These are phyloP conservation scores for Drosophila teissieri DNA, from an alignment of 1,140 invertebrate species.

Conservation along the genomic window DNA sequence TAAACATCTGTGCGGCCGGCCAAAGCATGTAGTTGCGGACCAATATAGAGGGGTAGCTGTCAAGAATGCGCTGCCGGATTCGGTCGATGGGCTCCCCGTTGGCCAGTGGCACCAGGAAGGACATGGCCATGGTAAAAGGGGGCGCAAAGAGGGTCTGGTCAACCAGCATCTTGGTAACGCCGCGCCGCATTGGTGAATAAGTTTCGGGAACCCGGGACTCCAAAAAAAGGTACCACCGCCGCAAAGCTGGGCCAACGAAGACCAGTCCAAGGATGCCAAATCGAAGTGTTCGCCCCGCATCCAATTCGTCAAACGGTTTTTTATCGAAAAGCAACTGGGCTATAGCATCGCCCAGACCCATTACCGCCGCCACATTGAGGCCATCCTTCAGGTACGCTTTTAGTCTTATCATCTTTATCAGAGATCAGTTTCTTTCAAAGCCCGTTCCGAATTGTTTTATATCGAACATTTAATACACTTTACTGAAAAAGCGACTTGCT, in stretches of 20 bases:
- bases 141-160: constrained; percentile 91
- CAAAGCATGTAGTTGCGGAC: constrained; percentile 92
- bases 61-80: constrained; percentile 87
- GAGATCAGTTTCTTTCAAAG: not conserved
- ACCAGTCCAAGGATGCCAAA: constrained; percentile 81
- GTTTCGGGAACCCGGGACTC: constrained; percentile 86
- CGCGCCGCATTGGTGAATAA: constrained; percentile 26
- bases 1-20: constrained; percentile 93
- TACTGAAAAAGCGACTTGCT: not conserved
- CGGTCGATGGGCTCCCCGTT: constrained; percentile 87
- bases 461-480: not conserved
- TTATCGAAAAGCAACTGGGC: constrained; percentile 84
- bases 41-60: constrained; percentile 89
- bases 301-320: constrained; percentile 54
- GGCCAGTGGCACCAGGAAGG: constrained; percentile 86
- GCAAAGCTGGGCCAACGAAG: constrained; percentile 87
- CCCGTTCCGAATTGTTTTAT: no score
- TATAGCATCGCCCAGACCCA: constrained; percentile 84
- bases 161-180: constrained; percentile 85
- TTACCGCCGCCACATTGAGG: constrained; percentile 81
- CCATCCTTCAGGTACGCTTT: constrained; percentile 54
- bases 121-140: constrained; percentile 87
- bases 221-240: constrained; percentile 89
- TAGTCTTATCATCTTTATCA: constrained; percentile 20
- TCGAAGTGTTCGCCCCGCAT: constrained; percentile 73